A percentile compares a stretch with the other conserved stretches of the same genome.
These are phyloP conservation scores for Esox lucius DNA, from an alignment of 2,797 vertebrate species.

Conservation along the genomic window DNA sequence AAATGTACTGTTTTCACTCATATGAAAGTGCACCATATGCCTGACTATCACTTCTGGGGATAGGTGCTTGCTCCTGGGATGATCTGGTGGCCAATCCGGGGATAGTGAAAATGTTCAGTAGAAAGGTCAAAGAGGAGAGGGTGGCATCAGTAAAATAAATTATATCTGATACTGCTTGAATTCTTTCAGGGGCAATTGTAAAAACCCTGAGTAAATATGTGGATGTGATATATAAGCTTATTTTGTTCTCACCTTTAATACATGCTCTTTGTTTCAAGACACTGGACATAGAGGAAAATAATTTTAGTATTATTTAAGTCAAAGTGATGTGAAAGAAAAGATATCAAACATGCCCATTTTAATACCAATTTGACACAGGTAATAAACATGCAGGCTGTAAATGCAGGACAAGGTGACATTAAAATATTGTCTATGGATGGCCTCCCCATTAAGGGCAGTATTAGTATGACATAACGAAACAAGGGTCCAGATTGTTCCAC, in stretches of 20 bases:
- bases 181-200: constrained; percentile 61
- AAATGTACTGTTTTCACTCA: neutral
- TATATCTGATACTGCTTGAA: constrained; percentile 75
- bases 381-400: neutral
- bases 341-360: constrained; percentile 26
- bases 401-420: constrained; percentile 62
- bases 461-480: no score
- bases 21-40: neutral
- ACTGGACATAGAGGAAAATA: constrained; percentile 54
- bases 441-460: constrained; percentile 59
- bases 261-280: constrained; percentile 54
- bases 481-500: no score
- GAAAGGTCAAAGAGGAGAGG: constrained; percentile 37
- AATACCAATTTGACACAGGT: neutral
- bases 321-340: constrained; percentile 33
- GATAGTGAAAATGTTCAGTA: neutral
- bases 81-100: neutral
- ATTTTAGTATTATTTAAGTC: constrained; percentile 78
- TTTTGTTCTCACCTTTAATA: constrained; percentile 63
- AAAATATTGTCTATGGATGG: constrained; percentile 79
- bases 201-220: constrained; percentile 61
- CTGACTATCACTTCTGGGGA: neutral
- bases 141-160: constrained; percentile 67
- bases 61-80: neutral
- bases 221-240: constrained; percentile 72